Evolutionary conservation across 2,888 invertebrate species (phyloP), one percentile per base, ranked within the genome.

Genomic region (Meteorus colon): DNA sequence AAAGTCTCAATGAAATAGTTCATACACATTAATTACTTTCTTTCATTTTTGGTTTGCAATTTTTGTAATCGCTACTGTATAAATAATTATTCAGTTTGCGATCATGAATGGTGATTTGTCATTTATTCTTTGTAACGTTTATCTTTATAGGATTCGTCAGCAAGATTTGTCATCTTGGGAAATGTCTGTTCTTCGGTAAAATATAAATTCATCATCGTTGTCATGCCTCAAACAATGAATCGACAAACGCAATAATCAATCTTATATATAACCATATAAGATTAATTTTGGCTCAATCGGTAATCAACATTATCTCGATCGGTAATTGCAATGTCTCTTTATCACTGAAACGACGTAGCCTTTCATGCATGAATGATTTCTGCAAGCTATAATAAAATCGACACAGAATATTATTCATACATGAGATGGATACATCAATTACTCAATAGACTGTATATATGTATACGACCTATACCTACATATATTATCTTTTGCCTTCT

Each of bases 281-380:
- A 34, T 34, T 6, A 34, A 34, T 34, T 8, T 34, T 34, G 34
- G 34, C 34, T 34, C 34, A 34, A 34, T 34, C 34, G 34, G 34
- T 34, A 19, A 63, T 72, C 63, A 72, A 72, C 63, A 63, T 29
- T 63, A 48, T 45, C 62, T 48, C 63, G 19, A 41, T 45, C 31
- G 59, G 71, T 41, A 16, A 59, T 72, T 72, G 62, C 63, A 72
- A 63, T 72, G 63, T 72, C 55, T 55, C 19, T 69, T 19, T 16
- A 63, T 72, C 48, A n/a, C 45, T 45, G 29, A 31, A 72, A 41
- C 51, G 70, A 60, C 60, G 41, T 70, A 62, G 24, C 45, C 72
- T n/a, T 8, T 19, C 29, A 72, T 41, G 45, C 48, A 48, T 63
- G 45, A 45, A 63, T 72, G 31, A 37, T 45, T 24, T 51, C 10